Conservation (phyloP, 2,113 vertebrate species). For the Sinocyclocheilus maitianheensis region DNA sequence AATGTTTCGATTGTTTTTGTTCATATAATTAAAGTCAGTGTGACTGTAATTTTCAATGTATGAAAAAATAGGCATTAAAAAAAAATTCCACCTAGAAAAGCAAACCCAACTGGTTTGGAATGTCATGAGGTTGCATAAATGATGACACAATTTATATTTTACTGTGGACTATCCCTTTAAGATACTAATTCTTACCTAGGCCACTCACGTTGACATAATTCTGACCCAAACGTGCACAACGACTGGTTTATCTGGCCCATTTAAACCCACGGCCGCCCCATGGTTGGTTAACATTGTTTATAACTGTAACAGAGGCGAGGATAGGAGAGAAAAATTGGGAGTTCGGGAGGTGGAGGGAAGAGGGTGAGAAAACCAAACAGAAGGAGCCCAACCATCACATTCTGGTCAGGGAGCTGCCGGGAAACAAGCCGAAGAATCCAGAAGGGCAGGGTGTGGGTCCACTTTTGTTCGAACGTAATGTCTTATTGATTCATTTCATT, state of each 20-base stretch:
- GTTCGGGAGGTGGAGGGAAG: constrained; percentile 11
- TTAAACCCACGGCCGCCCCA: background rate
- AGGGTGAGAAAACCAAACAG: constrained; percentile 58
- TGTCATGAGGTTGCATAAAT: background rate
- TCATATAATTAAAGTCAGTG: too few relatives aligned
- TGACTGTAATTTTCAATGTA: too few relatives aligned
- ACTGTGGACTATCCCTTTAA: background rate
- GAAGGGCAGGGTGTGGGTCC: constrained; percentile 29
- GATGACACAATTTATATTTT: background rate
- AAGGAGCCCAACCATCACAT: constrained; percentile 59
- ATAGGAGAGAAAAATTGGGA: background rate
- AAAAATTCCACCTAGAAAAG: too few relatives aligned
- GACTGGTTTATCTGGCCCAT: background rate
- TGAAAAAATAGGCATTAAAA: background rate
- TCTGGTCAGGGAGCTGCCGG: constrained; percentile 40
- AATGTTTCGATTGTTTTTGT: background rate
- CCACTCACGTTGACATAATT: background rate
- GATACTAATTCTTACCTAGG: background rate
- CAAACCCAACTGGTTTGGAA: too few relatives aligned
- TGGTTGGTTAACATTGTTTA: constrained; percentile 26
- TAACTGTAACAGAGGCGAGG: constrained; percentile 30
- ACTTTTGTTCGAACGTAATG: constrained; percentile 24
- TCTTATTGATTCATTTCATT: constrained; percentile 48
- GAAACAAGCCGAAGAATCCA: constrained; percentile 36
- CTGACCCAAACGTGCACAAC: background rate